phyloP scores from a whole-genome alignment of 1,140 invertebrate species.

The Pygmarrhopalites habei region DNA sequence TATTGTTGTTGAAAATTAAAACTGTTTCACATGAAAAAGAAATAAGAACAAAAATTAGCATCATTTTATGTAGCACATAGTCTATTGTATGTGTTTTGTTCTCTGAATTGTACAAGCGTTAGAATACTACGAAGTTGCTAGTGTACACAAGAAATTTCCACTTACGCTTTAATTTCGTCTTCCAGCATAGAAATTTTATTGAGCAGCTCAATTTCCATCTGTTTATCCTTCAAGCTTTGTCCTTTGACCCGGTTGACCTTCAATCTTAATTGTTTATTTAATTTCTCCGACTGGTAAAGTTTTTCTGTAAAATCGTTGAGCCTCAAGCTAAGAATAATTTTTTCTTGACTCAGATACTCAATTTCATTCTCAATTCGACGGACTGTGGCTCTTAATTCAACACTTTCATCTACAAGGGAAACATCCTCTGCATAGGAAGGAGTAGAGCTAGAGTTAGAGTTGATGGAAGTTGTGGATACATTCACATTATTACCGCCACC shows the following conservation, averaged over 20 bases:
- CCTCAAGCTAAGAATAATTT: background rate
- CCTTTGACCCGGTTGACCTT: constrained; percentile 34
- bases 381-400: background rate
- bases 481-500: background rate
- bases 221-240: constrained; percentile 37
- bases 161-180: constrained; percentile 30
- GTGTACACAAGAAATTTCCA: no score
- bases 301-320: constrained; percentile 38
- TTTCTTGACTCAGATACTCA: background rate
- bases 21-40: no score
- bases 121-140: no score
- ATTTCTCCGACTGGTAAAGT: constrained; percentile 36
- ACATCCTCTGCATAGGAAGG: background rate
- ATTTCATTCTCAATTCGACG: constrained; percentile 2
- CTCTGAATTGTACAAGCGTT: no score
- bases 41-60: no score
- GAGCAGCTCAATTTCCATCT: constrained; percentile 34
- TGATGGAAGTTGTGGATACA: no score
- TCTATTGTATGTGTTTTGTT: no score
- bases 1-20: no score
- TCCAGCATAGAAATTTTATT: constrained; percentile 34
- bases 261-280: constrained; percentile 24
- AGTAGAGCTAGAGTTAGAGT: no score
- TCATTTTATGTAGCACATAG: no score
- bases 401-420: background rate